Percentiles rank a stretch among this genome's conserved stretches.
Evolutionary conservation across 2,888 invertebrate species (phyloP).

Genomic region (Drosophila vallismaia): DNA sequence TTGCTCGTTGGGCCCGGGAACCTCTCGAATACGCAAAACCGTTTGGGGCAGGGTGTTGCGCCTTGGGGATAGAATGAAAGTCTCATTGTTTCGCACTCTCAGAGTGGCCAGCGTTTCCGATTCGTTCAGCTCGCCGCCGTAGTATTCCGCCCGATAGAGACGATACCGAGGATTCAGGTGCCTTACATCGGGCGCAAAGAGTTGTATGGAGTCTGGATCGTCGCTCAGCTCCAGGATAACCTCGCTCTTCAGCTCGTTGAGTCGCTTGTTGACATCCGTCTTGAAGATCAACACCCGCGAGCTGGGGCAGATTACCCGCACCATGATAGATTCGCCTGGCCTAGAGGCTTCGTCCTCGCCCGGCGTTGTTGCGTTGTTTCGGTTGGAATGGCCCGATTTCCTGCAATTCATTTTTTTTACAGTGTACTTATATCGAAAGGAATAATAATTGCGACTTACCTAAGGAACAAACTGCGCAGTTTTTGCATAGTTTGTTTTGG

Average conservation of each 20-base stretch:
- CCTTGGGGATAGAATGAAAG: constrained; percentile 77
- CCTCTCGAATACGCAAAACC: constrained; percentile 73
- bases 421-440: neutral
- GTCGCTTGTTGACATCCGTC: constrained; percentile 73
- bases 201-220: constrained; percentile 80
- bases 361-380: constrained; percentile 41
- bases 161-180: constrained; percentile 81
- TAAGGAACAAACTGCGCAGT: constrained; percentile 80
- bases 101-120: constrained; percentile 70
- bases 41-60: constrained; percentile 78
- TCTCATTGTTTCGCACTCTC: constrained; percentile 78
- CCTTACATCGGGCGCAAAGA: constrained; percentile 80
- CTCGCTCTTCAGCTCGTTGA: constrained; percentile 81
- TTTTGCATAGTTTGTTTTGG: constrained; percentile 80
- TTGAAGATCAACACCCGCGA: constrained; percentile 79
- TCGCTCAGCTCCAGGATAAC: constrained; percentile 81
- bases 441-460: constrained; percentile 49
- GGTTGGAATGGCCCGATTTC: constrained; percentile 58
- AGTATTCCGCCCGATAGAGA: constrained; percentile 79
- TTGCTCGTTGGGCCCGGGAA: constrained; percentile 84
- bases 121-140: constrained; percentile 77
- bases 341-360: constrained; percentile 36
- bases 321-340: constrained; percentile 68
- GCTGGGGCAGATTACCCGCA: constrained; percentile 81
- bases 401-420: constrained; percentile 38